phyloP scores from a whole-genome alignment of 35 echinoderm and acorn worm genomes.

The Apostichopus japonicus region DNA sequence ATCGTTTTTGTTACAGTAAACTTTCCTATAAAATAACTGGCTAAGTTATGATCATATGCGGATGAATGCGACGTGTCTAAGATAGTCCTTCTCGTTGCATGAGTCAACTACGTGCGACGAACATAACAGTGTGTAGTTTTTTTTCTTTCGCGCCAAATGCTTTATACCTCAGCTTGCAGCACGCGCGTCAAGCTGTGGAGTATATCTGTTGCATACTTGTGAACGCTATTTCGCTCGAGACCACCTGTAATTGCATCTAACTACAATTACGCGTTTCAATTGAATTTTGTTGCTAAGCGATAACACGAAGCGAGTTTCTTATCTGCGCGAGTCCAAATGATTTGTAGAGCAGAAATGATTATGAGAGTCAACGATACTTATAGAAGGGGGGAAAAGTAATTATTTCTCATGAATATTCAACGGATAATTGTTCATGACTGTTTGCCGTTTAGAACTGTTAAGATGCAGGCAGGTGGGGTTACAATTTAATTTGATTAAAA shows the following conservation, averaged over 20 bases:
- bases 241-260: constrained; percentile 60
- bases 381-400: constrained; percentile 24
- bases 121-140: not conserved
- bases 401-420: constrained; percentile 46
- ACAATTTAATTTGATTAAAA: constrained; percentile 21
- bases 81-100: no score
- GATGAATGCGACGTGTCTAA: no score
- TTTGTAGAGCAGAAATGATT: constrained; percentile 41
- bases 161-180: constrained; percentile 26
- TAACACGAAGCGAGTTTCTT: constrained; percentile 56
- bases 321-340: constrained; percentile 18
- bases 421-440: constrained; percentile 6
- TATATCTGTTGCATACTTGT: constrained; percentile 44
- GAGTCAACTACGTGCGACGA: not conserved
- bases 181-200: constrained; percentile 10
- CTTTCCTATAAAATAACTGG: no score
- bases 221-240: constrained; percentile 44
- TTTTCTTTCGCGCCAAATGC: constrained; percentile 45
- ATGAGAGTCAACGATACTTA: constrained; percentile 23
- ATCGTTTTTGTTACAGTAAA: no score
- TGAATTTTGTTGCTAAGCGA: constrained; percentile 63
- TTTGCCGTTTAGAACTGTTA: constrained; percentile 17
- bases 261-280: constrained; percentile 57
- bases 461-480: constrained; percentile 1
- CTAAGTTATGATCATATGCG: no score